A percentile compares a stretch with the other conserved stretches of the same genome.
Conservation (phyloP, 1,140 invertebrate genomes). For the Chironomus tepperi region DNA sequence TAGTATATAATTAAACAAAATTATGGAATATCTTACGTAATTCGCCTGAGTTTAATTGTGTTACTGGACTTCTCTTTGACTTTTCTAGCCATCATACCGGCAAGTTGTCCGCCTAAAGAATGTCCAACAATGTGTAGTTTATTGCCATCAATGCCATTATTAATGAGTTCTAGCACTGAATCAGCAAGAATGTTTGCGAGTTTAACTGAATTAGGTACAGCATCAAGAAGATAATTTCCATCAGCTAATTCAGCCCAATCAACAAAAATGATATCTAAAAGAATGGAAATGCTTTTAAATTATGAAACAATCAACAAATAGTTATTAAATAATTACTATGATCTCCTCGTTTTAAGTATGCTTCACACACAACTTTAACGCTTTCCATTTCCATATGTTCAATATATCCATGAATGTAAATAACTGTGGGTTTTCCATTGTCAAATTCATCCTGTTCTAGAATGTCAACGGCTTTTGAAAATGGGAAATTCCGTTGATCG, state of each 20-base stretch:
- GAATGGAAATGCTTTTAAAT: background rate
- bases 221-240: slow-evolving; percentile 47
- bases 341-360: slow-evolving; percentile 39
- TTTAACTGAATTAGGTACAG: slow-evolving; percentile 42
- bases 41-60: slow-evolving; percentile 38
- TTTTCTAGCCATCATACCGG: slow-evolving; percentile 52
- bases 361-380: slow-evolving; percentile 43
- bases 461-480: slow-evolving; percentile 33
- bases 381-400: slow-evolving; percentile 48
- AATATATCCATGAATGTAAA: slow-evolving; percentile 50
- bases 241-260: slow-evolving; percentile 53
- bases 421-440: slow-evolving; percentile 42
- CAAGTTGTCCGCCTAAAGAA: slow-evolving; percentile 65
- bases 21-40: slow-evolving; percentile 31
- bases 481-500: slow-evolving; percentile 28
- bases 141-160: slow-evolving; percentile 36
- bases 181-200: slow-evolving; percentile 35
- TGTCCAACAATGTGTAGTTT: slow-evolving; percentile 64
- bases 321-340: slow-evolving; percentile 35
- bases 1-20: no score
- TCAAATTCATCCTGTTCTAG: slow-evolving; percentile 42
- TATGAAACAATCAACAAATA: slow-evolving; percentile 28
- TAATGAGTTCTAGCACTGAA: slow-evolving; percentile 36
- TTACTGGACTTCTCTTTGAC: slow-evolving; percentile 34
- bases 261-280: slow-evolving; percentile 37